Conservation (phyloP, 2,888 invertebrate genomes). For the Panzeria rudis region DNA sequence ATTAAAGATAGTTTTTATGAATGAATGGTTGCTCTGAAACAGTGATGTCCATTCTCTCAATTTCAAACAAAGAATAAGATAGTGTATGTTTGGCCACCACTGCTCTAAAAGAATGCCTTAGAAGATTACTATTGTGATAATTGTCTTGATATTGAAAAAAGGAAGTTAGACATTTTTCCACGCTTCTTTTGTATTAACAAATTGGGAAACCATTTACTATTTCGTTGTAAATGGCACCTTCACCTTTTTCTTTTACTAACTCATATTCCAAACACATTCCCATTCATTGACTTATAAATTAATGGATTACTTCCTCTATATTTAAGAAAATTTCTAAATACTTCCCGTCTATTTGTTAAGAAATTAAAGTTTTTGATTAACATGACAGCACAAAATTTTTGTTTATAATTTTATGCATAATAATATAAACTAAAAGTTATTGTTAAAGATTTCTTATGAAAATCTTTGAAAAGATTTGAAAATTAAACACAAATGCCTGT, state of each 20-base stretch:
- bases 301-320: background rate
- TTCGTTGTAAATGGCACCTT: background rate
- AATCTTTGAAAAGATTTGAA: background rate
- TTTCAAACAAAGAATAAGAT: no score
- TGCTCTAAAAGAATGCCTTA: no score
- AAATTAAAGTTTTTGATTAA: background rate
- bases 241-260: background rate
- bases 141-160: background rate
- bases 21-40: no score
- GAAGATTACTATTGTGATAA: background rate
- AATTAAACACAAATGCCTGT: background rate
- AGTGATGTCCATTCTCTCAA: no score
- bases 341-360: background rate
- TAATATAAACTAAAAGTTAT: background rate
- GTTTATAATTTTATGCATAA: slow-evolving; percentile 2
- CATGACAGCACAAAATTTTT: background rate
- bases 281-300: background rate
- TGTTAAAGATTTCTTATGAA: background rate
- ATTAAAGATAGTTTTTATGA: no score
- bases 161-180: background rate
- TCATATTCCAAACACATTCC: background rate
- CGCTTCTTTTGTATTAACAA: background rate
- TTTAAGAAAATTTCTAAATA: background rate
- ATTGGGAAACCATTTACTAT: background rate
- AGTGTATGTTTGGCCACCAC: no score